phyloP scores from a whole-genome alignment of 1,140 invertebrate genomes.

The Drosophila ambigua region DNA sequence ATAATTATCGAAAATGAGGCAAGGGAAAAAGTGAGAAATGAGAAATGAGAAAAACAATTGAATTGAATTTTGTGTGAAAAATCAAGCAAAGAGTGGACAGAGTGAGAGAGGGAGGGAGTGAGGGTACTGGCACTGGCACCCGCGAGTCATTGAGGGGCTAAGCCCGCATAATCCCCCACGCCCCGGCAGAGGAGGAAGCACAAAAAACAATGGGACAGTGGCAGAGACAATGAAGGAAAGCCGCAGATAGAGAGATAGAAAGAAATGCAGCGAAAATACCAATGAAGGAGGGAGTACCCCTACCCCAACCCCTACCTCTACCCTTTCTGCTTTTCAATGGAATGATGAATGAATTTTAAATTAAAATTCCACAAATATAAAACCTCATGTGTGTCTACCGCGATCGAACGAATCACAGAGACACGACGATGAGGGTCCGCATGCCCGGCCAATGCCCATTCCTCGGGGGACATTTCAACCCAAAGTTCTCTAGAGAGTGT shows the following conservation, averaged over 20 bases:
- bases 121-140: no score
- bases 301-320: slow-evolving; percentile 14
- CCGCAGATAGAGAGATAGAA: slow-evolving; percentile 4
- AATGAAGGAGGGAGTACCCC: slow-evolving; percentile 71
- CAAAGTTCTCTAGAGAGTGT: no score
- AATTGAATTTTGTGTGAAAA: slow-evolving; percentile 56
- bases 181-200: slow-evolving; percentile 12
- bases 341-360: slow-evolving; percentile 81
- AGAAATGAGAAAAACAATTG: slow-evolving; percentile 30
- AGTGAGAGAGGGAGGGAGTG: not conserved
- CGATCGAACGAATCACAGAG: slow-evolving; percentile 2
- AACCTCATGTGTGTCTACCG: slow-evolving; percentile 22
- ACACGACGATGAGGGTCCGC: slow-evolving; percentile 13
- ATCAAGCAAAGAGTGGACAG: slow-evolving; percentile 28
- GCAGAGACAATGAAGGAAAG: slow-evolving; percentile 30
- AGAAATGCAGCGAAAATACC: slow-evolving; percentile 64
- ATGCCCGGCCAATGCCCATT: not conserved
- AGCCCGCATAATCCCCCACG: slow-evolving; percentile 41
- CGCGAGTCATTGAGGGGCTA: slow-evolving; percentile 13
- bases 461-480: no score
- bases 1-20: slow-evolving; percentile 18
- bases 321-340: slow-evolving; percentile 16
- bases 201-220: slow-evolving; percentile 26
- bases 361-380: slow-evolving; percentile 54
- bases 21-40: slow-evolving; percentile 25